phyloP scores from a whole-genome alignment of 1,140 invertebrate genomes.

The Triops longicaudatus region DNA sequence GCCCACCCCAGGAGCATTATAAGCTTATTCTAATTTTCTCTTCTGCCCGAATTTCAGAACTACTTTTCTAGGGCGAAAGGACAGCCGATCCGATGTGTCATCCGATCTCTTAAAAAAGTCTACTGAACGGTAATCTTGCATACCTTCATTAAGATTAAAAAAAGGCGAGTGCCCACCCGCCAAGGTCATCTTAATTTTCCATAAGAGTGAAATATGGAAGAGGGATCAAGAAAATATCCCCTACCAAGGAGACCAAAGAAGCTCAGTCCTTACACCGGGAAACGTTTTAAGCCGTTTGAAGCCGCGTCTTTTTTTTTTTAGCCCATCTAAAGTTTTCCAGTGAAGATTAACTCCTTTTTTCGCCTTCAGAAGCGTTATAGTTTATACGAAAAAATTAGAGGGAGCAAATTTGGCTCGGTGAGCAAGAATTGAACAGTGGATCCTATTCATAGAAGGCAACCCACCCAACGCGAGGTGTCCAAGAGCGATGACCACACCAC shows the following conservation, averaged over 20 bases:
- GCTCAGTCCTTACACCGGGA: neutral
- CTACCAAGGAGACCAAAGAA: neutral
- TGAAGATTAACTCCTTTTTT: no score
- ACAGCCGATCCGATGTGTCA: neutral
- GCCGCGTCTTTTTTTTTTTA: no score
- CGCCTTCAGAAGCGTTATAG: no score
- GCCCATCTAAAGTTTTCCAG: no score
- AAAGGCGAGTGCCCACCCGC: neutral
- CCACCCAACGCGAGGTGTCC: slow-evolving; percentile 13
- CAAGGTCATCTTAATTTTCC: neutral
- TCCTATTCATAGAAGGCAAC: neutral
- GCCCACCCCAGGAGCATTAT: neutral
- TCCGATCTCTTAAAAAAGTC: neutral
- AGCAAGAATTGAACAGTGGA: no score
- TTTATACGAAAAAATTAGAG: no score
- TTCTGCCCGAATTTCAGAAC: neutral
- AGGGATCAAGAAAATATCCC: neutral
- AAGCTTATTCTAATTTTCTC: neutral
- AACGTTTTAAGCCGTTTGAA: no score
- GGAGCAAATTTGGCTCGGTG: no score
- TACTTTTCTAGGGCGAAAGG: neutral
- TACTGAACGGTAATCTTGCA: neutral
- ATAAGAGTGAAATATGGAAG: neutral
- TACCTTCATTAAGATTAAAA: neutral
- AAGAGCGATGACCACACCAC: neutral